Evolutionary conservation across 2,113 vertebrate genomes (phyloP), one percentile per base, ranked within the genome.

Genomic region (Amazona vittata): DNA sequence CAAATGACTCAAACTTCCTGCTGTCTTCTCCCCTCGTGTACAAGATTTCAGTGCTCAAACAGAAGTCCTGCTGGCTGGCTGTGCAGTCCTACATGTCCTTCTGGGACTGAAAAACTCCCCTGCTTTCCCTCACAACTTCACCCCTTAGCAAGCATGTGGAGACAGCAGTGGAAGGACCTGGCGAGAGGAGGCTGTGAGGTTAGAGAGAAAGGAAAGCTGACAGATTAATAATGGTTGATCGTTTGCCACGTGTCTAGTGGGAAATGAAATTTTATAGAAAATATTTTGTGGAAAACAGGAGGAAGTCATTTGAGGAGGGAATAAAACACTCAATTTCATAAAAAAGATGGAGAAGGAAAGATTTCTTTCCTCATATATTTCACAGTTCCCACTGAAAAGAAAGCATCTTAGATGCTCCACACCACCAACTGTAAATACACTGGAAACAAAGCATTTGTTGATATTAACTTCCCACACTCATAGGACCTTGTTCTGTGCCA

Each of bases 1-100:
- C 41, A 75, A 86, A 80, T 53, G 28, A 85, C 46, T 79, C 28
- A 62, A 65, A 29, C 49, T 94, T 93, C 63, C 86, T 79, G 37
- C 57, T 73, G n/a, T 83, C 77, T 77, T 87, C 81, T 87, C 44
- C 22, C 25, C 37, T 37, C 17, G 9, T 3, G 5, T 49, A 59
- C 52, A 79, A 62, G 35, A 53, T 60, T 62, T 83, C 55, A n/a
- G 37, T 11, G 15, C 71, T 80, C 46, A 26, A 35, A 64, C 37
- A 52, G 59, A 79, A 83, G 47, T 55, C 13, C 6, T 43, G 26
- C 39, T 1, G 1, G 4, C 26, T 76, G n/a, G 6, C 29, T 26
- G 5, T 43, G 37, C 53, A n/a, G 28, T 43, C 71, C 35, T 49
- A 26, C 6, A 1, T 4, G 2, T 8, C 59, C 21, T 81, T 92